Evolutionary conservation across 2,113 vertebrate species (phyloP), one percentile per base, ranked within the genome.

Genomic region (Phalacrocorax aristotelis): DNA sequence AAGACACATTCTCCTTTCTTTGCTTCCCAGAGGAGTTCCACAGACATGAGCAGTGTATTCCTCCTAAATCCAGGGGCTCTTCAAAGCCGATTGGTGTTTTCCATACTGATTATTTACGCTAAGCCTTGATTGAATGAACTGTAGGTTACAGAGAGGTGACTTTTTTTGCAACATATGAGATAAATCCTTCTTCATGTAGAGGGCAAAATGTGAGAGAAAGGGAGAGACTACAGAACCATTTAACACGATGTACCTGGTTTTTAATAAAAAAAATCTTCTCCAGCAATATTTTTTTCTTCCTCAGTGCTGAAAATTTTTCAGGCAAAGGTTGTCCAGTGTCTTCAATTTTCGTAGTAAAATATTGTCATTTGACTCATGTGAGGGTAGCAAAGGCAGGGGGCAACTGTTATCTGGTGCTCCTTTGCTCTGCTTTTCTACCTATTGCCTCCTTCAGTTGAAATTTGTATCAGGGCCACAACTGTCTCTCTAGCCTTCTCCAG

Each of bases 91-190:
- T 87, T 38, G 55, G 88, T 90, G 49, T 82, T 89, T 96, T 97
- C 89, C 92, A 94, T 88, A 90, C 93, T 90, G 77, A 81, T 95
- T 96, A 96, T 96, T 91, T 84, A 97, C 32, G 0, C 94, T 96
- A 95, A 97, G 89, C 89, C 87, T 82, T 91, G 88, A 93, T 66
- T 91, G 95, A 95, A 94, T 90, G 70, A 91, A 94, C 83, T 44
- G 54, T 65, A 93, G 93, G 87, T 95, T 97, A 79, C 65, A 74
- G 66, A 93, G 89, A 88, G 90, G 93, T 93, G 95, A 89, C 85
- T 96, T 86, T 94, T 94, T 95, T 91, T 76, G n/a, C 92, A 96
- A 90, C 64, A 55, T 68, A 70, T 83, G 82, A 95, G 84, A 84
- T 74, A 91, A 95, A 94, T 96, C 92, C 74, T 54, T 69, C 68